Conservation (phyloP, 2,113 vertebrate species). For the Colossoma macropomum region DNA sequence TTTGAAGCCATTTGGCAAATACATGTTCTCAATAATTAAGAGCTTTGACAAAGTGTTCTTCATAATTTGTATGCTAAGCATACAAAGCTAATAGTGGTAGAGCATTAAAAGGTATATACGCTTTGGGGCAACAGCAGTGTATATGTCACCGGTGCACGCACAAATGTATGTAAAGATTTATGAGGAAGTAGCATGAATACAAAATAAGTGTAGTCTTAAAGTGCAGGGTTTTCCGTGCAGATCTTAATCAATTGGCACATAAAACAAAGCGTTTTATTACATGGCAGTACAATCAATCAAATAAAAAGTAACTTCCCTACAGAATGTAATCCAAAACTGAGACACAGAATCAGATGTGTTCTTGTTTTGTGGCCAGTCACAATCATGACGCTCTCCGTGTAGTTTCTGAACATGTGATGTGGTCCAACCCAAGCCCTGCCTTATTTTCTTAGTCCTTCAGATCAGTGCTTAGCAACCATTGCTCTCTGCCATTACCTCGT, state of each 20-base stretch:
- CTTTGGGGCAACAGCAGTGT: background rate
- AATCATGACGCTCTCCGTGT: no score
- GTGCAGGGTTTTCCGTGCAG: background rate
- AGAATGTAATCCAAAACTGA: no score
- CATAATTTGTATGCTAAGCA: slow-evolving; percentile 26
- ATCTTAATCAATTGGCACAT: background rate
- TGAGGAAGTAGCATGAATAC: background rate
- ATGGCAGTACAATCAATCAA: no score
- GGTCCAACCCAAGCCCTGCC: no score
- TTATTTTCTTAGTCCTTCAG: no score
- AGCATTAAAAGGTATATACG: slow-evolving; percentile 10
- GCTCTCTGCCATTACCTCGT: no score
- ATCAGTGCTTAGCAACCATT: no score
- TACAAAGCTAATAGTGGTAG: background rate
- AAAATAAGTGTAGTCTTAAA: background rate
- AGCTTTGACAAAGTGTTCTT: slow-evolving; percentile 38
- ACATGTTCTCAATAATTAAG: slow-evolving; percentile 57
- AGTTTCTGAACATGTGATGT: no score
- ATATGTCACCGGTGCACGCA: background rate
- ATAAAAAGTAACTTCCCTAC: no score
- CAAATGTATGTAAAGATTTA: background rate
- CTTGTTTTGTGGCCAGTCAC: no score
- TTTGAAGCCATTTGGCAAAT: slow-evolving; percentile 61
- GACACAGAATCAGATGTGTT: no score
- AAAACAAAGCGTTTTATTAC: no score